Conservation (phyloP, 1,140 invertebrate species). For the Asobara japonica region DNA sequence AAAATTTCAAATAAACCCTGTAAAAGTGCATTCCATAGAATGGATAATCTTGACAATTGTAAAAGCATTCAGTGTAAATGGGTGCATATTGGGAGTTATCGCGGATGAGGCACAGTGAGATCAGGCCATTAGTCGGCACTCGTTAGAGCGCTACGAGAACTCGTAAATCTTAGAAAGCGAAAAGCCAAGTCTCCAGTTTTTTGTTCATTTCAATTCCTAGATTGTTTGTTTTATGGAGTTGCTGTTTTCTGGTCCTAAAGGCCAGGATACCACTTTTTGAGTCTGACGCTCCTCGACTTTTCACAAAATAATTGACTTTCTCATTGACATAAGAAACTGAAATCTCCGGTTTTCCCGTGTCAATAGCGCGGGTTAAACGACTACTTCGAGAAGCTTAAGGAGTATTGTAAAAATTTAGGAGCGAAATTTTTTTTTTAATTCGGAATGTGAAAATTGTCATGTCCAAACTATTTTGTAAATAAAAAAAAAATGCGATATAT, state of each 20-base stretch:
- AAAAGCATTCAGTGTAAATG: neutral
- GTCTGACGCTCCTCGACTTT: neutral
- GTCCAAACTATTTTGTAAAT: too few species aligned
- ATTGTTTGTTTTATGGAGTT: neutral
- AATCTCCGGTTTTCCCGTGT: neutral
- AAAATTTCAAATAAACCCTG: too few species aligned
- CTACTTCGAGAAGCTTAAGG: too few species aligned
- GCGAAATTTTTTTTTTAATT: too few species aligned
- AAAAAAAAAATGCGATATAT: too few species aligned
- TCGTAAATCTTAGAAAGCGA: slow-evolving; percentile 27
- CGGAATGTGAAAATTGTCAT: too few species aligned
- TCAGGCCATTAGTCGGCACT: slow-evolving; percentile 24
- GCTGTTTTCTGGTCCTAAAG: too few species aligned
- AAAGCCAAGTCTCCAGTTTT: slow-evolving; percentile 13
- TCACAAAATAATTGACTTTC: neutral
- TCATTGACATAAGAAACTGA: neutral
- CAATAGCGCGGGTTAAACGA: too few species aligned
- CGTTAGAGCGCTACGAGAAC: neutral
- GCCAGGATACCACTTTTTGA: neutral
- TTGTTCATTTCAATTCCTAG: neutral
- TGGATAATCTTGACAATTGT: neutral
- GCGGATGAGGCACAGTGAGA: neutral
- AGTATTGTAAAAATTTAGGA: too few species aligned
- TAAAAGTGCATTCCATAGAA: too few species aligned
- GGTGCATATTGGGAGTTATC: neutral